Evolutionary conservation across 2,888 invertebrate genomes (phyloP).

Genomic region (Parnassius smintheus): DNA sequence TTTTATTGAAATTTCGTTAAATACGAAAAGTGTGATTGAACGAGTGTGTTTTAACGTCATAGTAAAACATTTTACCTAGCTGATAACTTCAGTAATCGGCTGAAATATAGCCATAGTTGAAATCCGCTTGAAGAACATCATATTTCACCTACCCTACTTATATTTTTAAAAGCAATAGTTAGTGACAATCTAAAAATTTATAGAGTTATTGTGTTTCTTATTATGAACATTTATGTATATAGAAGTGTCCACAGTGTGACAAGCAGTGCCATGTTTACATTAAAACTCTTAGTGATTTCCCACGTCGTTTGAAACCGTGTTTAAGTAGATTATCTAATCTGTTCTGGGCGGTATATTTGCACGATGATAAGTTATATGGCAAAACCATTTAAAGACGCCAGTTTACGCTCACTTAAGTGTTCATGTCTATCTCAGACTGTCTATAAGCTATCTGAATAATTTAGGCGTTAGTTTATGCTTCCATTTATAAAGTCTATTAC

Average conservation of each 20-base stretch:
- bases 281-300: constrained; percentile 53
- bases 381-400: constrained; percentile 61
- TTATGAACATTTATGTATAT: constrained; percentile 7
- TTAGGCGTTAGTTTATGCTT: too few species aligned
- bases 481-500: too few species aligned
- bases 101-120: background rate
- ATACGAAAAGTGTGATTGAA: too few species aligned
- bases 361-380: constrained; percentile 60
- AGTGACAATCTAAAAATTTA: background rate
- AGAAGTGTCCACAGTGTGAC: constrained; percentile 27
- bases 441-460: constrained; percentile 12
- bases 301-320: constrained; percentile 54
- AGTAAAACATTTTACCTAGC: background rate
- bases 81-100: background rate
- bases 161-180: too few species aligned
- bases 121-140: too few species aligned
- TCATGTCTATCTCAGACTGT: constrained; percentile 27
- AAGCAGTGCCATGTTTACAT: constrained; percentile 39
- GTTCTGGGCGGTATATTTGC: constrained; percentile 72
- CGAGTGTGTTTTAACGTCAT: background rate
- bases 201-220: constrained; percentile 8
- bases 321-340: constrained; percentile 73
- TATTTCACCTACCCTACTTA: too few species aligned
- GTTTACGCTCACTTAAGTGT: constrained; percentile 49
- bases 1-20: too few species aligned